Conservation (phyloP, 2,797 vertebrate species). For the Mormyrops attenuatus region DNA sequence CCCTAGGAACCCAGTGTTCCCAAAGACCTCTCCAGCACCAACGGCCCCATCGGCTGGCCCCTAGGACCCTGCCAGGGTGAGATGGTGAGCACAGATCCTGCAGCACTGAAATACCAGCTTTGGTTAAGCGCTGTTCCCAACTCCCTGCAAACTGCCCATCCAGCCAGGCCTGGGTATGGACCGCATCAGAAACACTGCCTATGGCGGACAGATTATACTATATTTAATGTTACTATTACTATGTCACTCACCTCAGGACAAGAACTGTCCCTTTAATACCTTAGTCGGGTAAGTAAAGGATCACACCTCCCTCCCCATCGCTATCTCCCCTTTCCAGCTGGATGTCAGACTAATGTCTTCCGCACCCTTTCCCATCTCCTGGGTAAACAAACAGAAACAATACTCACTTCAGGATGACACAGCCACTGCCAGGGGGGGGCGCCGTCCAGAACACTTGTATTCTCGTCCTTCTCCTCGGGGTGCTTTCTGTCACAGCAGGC, state of each 20-base stretch:
- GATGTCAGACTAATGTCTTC: not conserved
- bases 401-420: conserved; percentile 86
- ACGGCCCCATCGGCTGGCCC: not conserved
- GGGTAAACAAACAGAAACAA: not conserved
- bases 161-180: not conserved
- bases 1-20: not conserved
- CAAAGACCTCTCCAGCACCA: not conserved
- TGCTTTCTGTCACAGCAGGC: conserved; percentile 91
- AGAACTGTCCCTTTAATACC: not conserved
- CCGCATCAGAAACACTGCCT: not conserved
- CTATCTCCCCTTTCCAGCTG: not conserved
- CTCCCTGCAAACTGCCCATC: not conserved
- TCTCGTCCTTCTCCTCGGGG: conserved; percentile 81
- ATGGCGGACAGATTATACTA: not conserved
- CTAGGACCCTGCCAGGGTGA: not conserved
- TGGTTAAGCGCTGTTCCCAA: not conserved
- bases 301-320: not conserved
- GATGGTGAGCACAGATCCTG: not conserved
- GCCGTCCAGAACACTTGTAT: conserved; percentile 96
- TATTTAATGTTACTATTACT: conserved; percentile 2
- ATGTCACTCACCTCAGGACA: not conserved
- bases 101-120: not conserved
- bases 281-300: not conserved
- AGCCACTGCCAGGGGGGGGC: conserved; percentile 78
- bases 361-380: not conserved